Conservation (phyloP, 2,113 vertebrate genomes). For the Nycticorax nycticorax region DNA sequence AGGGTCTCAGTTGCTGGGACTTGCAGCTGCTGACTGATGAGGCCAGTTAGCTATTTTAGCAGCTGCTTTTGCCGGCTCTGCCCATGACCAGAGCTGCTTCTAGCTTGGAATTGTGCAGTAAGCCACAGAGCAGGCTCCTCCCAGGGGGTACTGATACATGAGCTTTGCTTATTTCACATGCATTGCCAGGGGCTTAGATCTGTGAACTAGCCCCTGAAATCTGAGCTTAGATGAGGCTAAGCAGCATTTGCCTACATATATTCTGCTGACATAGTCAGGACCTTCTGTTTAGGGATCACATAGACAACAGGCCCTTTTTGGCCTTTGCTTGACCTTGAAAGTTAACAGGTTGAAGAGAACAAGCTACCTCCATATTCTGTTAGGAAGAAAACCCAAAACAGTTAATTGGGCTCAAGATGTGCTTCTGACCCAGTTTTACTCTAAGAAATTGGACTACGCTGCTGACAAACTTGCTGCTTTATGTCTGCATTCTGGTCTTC, state of each 20-base stretch:
- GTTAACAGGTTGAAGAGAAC: neutral
- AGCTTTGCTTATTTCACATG: slow-evolving; percentile 48
- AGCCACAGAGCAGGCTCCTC: neutral
- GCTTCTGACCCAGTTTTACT: neutral
- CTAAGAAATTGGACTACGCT: neutral
- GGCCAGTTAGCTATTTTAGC: slow-evolving; percentile 22
- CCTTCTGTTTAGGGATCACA: slow-evolving; percentile 49
- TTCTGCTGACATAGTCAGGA: slow-evolving; percentile 60
- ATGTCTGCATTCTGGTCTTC: neutral
- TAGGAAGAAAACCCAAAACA: neutral
- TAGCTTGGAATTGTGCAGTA: neutral
- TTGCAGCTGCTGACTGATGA: slow-evolving; percentile 35
- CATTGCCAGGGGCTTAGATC: slow-evolving; percentile 43
- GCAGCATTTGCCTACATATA: slow-evolving; percentile 44
- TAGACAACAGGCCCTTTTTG: slow-evolving; percentile 47
- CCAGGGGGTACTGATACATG: slow-evolving; percentile 18
- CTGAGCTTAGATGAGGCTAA: slow-evolving; percentile 20
- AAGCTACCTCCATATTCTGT: neutral
- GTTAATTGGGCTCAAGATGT: neutral
- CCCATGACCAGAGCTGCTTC: neutral
- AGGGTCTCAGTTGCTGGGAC: neutral
- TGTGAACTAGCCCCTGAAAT: slow-evolving; percentile 57
- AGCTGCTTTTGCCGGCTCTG: slow-evolving; percentile 11
- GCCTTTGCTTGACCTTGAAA: slow-evolving; percentile 60
- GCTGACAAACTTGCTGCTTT: neutral